Base-by-base conservation (phyloP, 2,888 invertebrate genomes). In the Anarsia innoxiella region DNA sequence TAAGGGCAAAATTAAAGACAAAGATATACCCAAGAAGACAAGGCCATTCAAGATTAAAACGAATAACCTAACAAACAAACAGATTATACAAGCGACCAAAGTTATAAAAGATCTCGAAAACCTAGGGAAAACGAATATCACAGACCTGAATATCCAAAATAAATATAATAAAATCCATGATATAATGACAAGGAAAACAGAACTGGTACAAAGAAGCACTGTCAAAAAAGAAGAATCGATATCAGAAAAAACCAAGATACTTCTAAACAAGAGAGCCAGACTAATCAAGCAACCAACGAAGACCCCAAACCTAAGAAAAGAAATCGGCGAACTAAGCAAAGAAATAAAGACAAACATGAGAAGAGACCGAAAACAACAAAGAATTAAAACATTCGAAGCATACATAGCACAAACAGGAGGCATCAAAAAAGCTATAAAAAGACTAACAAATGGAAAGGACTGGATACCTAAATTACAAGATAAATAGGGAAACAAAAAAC, bases 401-500 rank as follows among this genome's bases (percentile, higher is more conserved):
- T 12, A 36, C 11, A 48, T 52, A 28, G 2, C 9, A 14, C 48
- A 30, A 39, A 41, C 50, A 23, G 51, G 52, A 23, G 51, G 49
- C 5, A 39, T 33, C 3, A 48, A 41, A 33, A 55, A 49, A 26
- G 49, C 49, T 23, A 14, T 36, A 0, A 49, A 51, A 31, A 37
- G 46, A 33, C 25, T 51, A 14, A 35, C 10, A 12, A 46, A 46
- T 16, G 23, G 12, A 10, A 45, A 12, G 12, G 31, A 42, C 23
- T 48, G 44, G 49, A 45, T 42, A 25, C 40, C 42, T 2, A 37
- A 36, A 31, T 15, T 46, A 9, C 45, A 39, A 30, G 40, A 50
- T 8, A 29, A 39, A 30, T 26, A 10, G 3, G 2, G 9, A 12
- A 32, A 25, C 10, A 12, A n/a, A 3, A 25, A 23, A 38, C 35